Conservation (phyloP, 2,888 invertebrate species). For the Callosobruchus maculatus region DNA sequence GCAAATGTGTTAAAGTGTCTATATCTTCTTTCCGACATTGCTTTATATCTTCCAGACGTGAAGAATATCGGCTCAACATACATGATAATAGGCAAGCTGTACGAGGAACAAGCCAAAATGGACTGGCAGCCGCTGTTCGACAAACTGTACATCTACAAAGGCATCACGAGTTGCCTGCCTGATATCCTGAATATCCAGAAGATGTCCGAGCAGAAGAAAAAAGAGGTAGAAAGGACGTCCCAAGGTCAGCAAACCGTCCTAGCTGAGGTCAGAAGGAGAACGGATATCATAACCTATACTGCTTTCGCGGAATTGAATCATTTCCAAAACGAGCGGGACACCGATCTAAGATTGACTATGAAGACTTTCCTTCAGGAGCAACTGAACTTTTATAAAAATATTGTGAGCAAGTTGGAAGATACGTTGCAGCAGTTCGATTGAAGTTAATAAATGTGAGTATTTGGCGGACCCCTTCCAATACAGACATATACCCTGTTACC, state of each 20-base stretch:
- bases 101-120: conserved; percentile 83
- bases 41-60: conserved; percentile 28
- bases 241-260: conserved; percentile 80
- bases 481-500: too few relatives aligned
- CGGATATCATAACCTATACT: conserved; percentile 90
- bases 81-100: conserved; percentile 83
- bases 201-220: conserved; percentile 83
- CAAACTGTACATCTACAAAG: conserved; percentile 90
- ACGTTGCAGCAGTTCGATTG: conserved; percentile 50
- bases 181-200: conserved; percentile 88
- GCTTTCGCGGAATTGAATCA: conserved; percentile 92
- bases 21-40: background rate
- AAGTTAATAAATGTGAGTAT: background rate
- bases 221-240: conserved; percentile 79
- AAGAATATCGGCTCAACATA: conserved; percentile 86
- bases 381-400: conserved; percentile 86
- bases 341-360: conserved; percentile 82
- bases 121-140: conserved; percentile 92
- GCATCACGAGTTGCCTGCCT: conserved; percentile 85
- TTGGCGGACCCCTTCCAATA: too few relatives aligned
- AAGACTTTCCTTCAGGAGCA: conserved; percentile 83
- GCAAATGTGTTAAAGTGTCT: too few relatives aligned
- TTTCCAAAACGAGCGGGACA: conserved; percentile 82
- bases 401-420: conserved; percentile 70
- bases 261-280: conserved; percentile 75